Evolutionary conservation across 2,113 vertebrate genomes (phyloP), one percentile per base, ranked within the genome.

Genomic region (Galeopterus variegatus): DNA sequence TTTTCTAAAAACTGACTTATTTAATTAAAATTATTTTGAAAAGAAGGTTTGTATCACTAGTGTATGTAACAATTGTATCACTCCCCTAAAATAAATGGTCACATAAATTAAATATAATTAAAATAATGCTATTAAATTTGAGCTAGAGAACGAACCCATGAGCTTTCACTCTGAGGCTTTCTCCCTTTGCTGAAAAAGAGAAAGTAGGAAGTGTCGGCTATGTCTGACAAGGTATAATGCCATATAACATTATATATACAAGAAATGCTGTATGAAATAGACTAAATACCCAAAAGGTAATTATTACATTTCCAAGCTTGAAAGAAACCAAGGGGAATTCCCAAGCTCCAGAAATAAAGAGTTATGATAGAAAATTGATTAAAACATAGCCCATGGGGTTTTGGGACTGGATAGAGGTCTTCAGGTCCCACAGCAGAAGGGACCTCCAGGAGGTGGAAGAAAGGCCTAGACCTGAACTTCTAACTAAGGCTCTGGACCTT

Each of bases 21-120:
- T 79, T 79, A n/a, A n/a, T 23, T n/a, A 93, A n/a, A 41, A 31
- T 73, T 83, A 83, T 56, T 96, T 93, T 36, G 24, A 93, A 90
- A 54, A 31, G 31, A 90, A 89, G 12, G 9, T 54, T 82, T 91
- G 5, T 48, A 67, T 82, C 36, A 91, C 10, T 36, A 23, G 1
- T 80, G 21, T 21, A 41, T 41, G 41, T 41, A 41, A 41, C 41
- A 41, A 3, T 41, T 41, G 41, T 41, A 41, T 80, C n/a, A 86
- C 8, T 82, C 2, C 6, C 36, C 4, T 83, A 90, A 81, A 90
- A 95, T 58, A 69, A 88, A 82, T 45, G 33, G 19, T 81, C 8
- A 62, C 24, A n/a, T 64, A 62, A 77, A 56, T 87, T 60, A 93
- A 76, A 81, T 67, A 65, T 41, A 41, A 41, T 41, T 36, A 76